Evolutionary conservation across 2,113 vertebrate genomes (phyloP).

Genomic region (Ornithorhynchus anatinus): DNA sequence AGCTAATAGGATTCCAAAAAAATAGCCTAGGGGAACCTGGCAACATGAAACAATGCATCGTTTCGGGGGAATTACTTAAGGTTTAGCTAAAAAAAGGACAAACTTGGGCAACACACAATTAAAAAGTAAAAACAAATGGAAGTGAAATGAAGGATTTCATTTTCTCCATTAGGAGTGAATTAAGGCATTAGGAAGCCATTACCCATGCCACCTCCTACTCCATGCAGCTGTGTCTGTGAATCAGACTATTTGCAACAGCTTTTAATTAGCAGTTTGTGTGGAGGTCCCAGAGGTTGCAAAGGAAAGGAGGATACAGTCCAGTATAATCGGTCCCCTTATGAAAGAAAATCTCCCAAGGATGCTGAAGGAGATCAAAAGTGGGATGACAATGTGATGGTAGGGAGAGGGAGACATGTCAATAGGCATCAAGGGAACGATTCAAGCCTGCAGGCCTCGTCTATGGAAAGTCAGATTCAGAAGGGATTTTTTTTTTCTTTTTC

Average conservation of each 20-base stretch:
- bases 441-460: neutral
- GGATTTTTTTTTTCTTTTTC: neutral
- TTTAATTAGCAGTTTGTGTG: slow-evolving; percentile 39
- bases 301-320: neutral
- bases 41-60: slow-evolving; percentile 3
- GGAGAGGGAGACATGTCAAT: neutral
- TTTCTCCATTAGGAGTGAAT: slow-evolving; percentile 36
- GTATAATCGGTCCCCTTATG: slow-evolving; percentile 1
- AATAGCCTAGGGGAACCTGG: slow-evolving; percentile 2
- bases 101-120: slow-evolving; percentile 31
- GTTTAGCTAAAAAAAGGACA: slow-evolving; percentile 18
- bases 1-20: slow-evolving; percentile 7
- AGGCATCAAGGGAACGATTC: neutral
- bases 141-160: slow-evolving; percentile 23
- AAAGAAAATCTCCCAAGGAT: neutral
- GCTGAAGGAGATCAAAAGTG: neutral
- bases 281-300: slow-evolving; percentile 18
- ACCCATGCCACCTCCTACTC: slow-evolving; percentile 19
- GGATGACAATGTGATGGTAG: rapidly evolving
- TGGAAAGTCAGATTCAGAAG: neutral
- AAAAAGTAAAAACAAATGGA: slow-evolving; percentile 6
- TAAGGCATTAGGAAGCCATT: slow-evolving; percentile 7
- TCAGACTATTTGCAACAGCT: slow-evolving; percentile 23
- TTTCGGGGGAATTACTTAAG: slow-evolving; percentile 7
- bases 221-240: slow-evolving; percentile 18